Percentiles rank a stretch among this genome's conserved stretches.
Conservation (phyloP, 2,113 vertebrate genomes). For the Gymnogyps californianus region DNA sequence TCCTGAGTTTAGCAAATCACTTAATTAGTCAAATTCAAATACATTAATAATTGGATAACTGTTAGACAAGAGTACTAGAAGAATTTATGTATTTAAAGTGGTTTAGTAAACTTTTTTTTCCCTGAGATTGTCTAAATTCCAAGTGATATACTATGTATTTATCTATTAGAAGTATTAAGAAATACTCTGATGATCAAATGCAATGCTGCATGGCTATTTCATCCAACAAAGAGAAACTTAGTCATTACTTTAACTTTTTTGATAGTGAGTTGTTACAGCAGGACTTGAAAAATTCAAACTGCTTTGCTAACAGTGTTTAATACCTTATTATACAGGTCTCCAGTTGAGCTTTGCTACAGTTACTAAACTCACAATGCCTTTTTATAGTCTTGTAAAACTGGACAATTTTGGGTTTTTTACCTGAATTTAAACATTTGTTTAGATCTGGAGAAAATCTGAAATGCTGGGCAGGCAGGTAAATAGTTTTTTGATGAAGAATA, state of each 20-base stretch:
- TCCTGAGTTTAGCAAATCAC: neutral
- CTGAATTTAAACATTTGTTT: neutral
- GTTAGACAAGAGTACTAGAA: neutral
- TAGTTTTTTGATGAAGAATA: neutral
- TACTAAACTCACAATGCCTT: neutral
- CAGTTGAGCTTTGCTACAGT: neutral
- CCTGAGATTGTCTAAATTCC: neutral
- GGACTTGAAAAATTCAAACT: neutral
- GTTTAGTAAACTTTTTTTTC: neutral
- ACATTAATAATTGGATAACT: neutral
- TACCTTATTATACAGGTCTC: neutral
- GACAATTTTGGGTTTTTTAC: neutral
- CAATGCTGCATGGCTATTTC: neutral
- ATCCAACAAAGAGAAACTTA: neutral
- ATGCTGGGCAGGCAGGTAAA: neutral
- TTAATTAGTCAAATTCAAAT: neutral
- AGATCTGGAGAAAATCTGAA: conserved; percentile 1
- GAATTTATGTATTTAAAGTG: neutral
- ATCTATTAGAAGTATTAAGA: neutral
- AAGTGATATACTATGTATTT: neutral
- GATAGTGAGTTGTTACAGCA: neutral
- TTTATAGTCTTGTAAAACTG: neutral
- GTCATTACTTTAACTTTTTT: neutral
- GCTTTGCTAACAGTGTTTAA: neutral
- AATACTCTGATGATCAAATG: neutral